Evolutionary conservation across 2,888 invertebrate genomes (phyloP), one percentile per base, ranked within the genome.

Genomic region (Amphipoea oculea): DNA sequence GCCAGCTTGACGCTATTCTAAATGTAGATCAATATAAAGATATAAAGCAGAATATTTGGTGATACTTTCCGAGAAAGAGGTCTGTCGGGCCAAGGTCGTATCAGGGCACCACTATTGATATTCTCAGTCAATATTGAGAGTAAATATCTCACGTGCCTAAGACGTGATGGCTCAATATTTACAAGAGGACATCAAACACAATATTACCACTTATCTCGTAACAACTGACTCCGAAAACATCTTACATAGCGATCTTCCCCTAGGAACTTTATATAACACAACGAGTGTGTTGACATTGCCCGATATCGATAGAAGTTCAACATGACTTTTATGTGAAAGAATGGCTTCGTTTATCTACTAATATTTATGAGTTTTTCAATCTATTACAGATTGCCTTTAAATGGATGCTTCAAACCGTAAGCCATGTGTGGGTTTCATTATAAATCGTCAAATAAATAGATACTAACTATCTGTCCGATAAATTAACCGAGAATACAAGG

Each of bases 171-270:
- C 89, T 92, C 94, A 96, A 97, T 97, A 97, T 97, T 97, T 94
- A 95, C 96, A 90, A 92, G 92, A 91, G 92, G 90, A 95, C 93
- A 94, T 95, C 95, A 95, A 96, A 95, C 94, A 96, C 93, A 95
- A 96, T 96, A 96, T 96, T 95, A 96, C 96, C 95, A 96, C 95
- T 96, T 96, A 96, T 96, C 96, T 96, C 92, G 91, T 94, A 94
- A 96, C 95, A 96, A 95, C 94, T 93, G 92, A 92, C 93, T 95
- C 93, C 91, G 91, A 95, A 96, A 95, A 93, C 84, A 88, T 87
- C 93, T 94, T 95, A 94, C 92, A 90, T 90, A 93, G 90, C 91
- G 92, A 94, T 94, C 93, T 93, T 93, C 92, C 92, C 90, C 86
- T 84, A 92, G 91, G 90, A 92, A 92, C 89, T 90, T 93, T 91